Evolutionary conservation across 1,140 invertebrate species (phyloP).

Genomic region (Pseudomyrmex cubaensis): DNA sequence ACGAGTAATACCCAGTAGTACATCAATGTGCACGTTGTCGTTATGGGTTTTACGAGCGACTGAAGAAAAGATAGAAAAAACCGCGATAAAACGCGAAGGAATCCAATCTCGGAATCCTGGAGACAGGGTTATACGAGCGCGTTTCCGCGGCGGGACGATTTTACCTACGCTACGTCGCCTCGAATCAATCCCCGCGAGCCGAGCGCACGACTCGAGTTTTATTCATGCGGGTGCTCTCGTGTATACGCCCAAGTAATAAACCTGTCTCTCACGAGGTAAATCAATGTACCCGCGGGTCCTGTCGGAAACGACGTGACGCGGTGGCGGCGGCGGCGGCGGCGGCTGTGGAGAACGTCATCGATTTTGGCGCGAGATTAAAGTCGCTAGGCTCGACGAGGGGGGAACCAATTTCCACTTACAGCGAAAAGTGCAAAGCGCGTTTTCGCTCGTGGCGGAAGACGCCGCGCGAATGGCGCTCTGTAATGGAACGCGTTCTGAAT

Average conservation of each 20-base stretch:
- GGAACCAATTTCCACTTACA: slow-evolving; percentile 70
- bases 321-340: slow-evolving; percentile 11
- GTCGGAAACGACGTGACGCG: neutral
- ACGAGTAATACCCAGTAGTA: neutral
- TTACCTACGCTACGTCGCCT: neutral
- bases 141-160: slow-evolving; percentile 54
- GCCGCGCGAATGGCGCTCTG: slow-evolving; percentile 32
- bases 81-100: slow-evolving; percentile 32
- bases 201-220: slow-evolving; percentile 67
- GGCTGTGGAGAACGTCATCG: slow-evolving; percentile 65
- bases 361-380: slow-evolving; percentile 73
- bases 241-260: slow-evolving; percentile 72
- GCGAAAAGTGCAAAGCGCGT: slow-evolving; percentile 61
- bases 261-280: slow-evolving; percentile 72
- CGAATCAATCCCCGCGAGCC: slow-evolving; percentile 68
- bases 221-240: slow-evolving; percentile 73
- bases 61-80: slow-evolving; percentile 25
- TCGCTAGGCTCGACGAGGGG: slow-evolving; percentile 68
- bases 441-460: slow-evolving; percentile 57
- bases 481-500: neutral
- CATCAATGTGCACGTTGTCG: neutral
- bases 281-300: slow-evolving; percentile 65
- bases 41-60: slow-evolving; percentile 47
- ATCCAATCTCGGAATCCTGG: slow-evolving; percentile 49
- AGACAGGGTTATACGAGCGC: slow-evolving; percentile 44